Conservation (phyloP, 2,113 vertebrate genomes). For the Poicephalus meyeri region DNA sequence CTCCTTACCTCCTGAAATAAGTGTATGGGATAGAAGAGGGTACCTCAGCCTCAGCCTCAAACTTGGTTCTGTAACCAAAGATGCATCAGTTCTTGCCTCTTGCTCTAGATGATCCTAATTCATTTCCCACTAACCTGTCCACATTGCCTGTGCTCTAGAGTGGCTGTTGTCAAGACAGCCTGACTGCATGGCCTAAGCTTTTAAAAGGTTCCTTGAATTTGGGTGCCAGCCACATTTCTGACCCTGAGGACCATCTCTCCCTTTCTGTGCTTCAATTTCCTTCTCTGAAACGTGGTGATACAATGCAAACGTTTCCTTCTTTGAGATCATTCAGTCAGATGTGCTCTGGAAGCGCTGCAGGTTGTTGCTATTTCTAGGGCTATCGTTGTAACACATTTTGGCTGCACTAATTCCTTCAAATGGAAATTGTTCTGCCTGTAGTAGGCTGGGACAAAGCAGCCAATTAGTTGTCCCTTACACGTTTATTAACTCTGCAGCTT, state of each 20-base stretch:
- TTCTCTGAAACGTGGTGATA: neutral
- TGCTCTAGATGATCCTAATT: neutral
- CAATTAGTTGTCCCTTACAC: conserved; percentile 43
- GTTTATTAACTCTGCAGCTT: conserved; percentile 57
- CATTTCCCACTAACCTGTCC: neutral
- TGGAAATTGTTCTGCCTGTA: conserved; percentile 22
- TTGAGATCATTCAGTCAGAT: neutral
- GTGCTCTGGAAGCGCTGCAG: neutral
- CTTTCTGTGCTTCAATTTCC: neutral
- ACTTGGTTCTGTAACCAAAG: neutral
- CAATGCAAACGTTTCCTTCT: neutral
- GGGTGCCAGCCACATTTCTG: neutral
- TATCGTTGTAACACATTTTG: neutral
- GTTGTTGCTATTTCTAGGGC: conserved; percentile 17
- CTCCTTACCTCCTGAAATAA: neutral
- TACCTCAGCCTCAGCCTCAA: neutral
- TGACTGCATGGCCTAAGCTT: neutral
- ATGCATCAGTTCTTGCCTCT: neutral
- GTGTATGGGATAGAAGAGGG: neutral
- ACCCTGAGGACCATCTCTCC: neutral
- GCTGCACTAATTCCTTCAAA: conserved; percentile 30
- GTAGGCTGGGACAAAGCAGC: conserved; percentile 55
- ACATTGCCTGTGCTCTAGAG: fast-evolving
- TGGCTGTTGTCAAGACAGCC: neutral
- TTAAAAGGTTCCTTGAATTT: neutral